phyloP scores from a whole-genome alignment of 1,140 invertebrate genomes.

The Drosophila sp. region DNA sequence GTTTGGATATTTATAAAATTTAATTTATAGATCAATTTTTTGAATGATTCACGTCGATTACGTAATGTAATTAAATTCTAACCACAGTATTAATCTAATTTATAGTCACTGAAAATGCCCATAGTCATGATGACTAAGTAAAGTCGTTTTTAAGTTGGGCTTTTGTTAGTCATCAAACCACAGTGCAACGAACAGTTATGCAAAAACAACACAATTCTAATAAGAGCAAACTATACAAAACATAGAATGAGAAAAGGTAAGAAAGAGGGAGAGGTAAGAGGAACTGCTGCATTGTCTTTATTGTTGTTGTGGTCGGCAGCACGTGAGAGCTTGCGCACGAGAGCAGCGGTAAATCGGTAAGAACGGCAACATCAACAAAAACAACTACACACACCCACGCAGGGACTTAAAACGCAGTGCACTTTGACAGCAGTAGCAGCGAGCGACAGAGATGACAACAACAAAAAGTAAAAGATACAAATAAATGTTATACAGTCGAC shows the following conservation, averaged over 20 bases:
- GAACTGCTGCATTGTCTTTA: conserved; percentile 18
- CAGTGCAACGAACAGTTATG: conserved; percentile 40
- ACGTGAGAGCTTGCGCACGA: conserved; percentile 68
- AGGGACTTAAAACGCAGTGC: conserved; percentile 62
- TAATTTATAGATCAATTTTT: background rate
- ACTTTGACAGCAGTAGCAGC: conserved; percentile 48
- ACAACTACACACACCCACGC: conserved; percentile 46
- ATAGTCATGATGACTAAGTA: conserved; percentile 18
- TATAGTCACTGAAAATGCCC: background rate
- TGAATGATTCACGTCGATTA: background rate
- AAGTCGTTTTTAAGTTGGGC: background rate
- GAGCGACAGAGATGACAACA: conserved; percentile 27
- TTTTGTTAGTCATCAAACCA: conserved; percentile 22
- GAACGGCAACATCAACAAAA: conserved; percentile 50
- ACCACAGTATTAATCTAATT: background rate
- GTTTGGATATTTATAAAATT: background rate
- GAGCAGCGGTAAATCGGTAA: conserved; percentile 37
- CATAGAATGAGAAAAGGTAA: conserved; percentile 22
- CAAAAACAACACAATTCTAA: conserved; percentile 44
- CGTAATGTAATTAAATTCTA: background rate
- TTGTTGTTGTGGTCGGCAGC: conserved; percentile 24
- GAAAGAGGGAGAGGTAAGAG: conserved; percentile 3
- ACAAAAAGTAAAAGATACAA: conserved; percentile 11
- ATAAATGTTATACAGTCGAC: background rate
- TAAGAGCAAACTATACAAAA: conserved; percentile 25